Conservation (phyloP, 2,888 invertebrate genomes). For the Pheosia gnoma region DNA sequence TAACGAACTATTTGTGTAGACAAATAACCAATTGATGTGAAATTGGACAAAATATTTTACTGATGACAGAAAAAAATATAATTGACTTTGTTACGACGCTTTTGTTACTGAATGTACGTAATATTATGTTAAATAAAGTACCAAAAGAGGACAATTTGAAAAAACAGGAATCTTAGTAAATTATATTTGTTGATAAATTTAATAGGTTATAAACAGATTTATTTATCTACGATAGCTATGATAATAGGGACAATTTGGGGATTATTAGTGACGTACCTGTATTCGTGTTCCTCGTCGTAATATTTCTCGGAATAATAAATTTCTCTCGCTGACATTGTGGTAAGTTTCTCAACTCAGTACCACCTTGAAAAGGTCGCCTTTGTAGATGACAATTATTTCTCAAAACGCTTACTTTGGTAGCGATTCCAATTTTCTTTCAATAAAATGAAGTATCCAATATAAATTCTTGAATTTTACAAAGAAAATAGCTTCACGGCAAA, state of each 20-base stretch:
- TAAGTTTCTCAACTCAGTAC: not conserved
- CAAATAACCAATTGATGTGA: no score
- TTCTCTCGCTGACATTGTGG: slow-evolving; percentile 85
- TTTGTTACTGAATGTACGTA: no score
- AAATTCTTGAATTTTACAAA: slow-evolving; percentile 34
- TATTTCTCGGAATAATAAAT: slow-evolving; percentile 98
- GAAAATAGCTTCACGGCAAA: slow-evolving; percentile 28
- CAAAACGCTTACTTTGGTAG: not conserved
- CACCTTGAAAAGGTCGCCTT: not conserved
- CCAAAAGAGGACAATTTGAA: no score
- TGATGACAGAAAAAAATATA: no score
- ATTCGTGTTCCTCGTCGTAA: slow-evolving; percentile 95
- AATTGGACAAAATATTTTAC: no score
- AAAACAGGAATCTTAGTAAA: not conserved
- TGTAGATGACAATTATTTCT: slow-evolving; percentile 9
- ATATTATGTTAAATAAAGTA: no score
- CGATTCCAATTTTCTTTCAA: slow-evolving; percentile 6
- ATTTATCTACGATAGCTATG: not conserved
- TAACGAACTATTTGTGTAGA: no score
- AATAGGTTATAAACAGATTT: not conserved
- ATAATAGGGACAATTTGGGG: not conserved
- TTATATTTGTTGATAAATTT: not conserved
- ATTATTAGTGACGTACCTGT: slow-evolving; percentile 86
- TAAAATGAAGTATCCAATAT: slow-evolving; percentile 11
- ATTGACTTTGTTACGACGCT: no score